phyloP scores from a whole-genome alignment of 2,888 invertebrate species.

The Leucophenga maculata region DNA sequence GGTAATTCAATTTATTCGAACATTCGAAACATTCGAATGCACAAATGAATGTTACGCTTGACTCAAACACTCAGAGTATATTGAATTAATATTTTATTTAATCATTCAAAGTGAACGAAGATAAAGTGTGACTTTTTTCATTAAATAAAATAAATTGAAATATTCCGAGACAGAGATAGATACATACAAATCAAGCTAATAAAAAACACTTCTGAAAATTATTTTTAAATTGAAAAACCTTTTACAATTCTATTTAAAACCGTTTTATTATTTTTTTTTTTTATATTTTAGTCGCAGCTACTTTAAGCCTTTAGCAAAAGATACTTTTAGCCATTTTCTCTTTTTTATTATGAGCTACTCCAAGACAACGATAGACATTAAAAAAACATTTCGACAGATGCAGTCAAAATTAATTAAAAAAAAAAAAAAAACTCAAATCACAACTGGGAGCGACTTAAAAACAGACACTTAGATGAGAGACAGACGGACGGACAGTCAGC shows the following conservation, averaged over 20 bases:
- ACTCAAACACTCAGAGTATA: no score
- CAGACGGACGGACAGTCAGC: constrained; percentile 1
- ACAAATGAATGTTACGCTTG: no score
- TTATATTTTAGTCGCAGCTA: background rate
- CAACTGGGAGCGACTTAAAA: background rate
- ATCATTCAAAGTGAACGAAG: no score
- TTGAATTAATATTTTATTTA: no score
- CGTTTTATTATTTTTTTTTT: background rate
- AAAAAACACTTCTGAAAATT: no score
- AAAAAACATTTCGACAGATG: constrained; percentile 45
- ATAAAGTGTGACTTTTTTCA: no score
- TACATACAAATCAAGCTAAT: no score
- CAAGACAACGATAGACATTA: constrained; percentile 23
- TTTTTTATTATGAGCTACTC: background rate
- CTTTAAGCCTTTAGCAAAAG: background rate
- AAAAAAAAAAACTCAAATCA: constrained; percentile 50
- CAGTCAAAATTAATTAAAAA: constrained; percentile 59
- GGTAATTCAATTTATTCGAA: no score
- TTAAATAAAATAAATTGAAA: no score
- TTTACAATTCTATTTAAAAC: background rate
- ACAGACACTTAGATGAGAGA: background rate
- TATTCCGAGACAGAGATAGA: no score
- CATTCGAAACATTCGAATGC: no score
- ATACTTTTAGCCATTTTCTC: background rate
- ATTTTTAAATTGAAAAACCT: no score